Percentiles rank a stretch among this genome's conserved stretches.
Evolutionary conservation across 1,140 invertebrate genomes (phyloP).

Genomic region (Drosophila jambulina): DNA sequence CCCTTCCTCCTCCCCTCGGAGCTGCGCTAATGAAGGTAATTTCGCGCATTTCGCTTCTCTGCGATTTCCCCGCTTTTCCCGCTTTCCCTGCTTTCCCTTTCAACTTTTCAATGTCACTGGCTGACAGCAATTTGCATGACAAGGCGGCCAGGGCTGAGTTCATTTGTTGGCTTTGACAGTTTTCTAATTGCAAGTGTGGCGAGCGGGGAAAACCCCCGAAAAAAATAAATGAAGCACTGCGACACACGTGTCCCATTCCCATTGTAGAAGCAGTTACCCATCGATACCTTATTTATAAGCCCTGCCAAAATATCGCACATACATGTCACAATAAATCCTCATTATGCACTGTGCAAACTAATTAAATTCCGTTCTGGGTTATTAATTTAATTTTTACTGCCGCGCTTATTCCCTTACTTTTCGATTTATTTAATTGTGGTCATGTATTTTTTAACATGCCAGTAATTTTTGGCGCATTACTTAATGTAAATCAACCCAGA

Average conservation of each 20-base stretch:
- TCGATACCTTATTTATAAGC: constrained; percentile 9
- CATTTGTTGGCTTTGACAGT: constrained; percentile 69
- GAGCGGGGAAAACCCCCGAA: constrained; percentile 6
- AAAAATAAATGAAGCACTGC: constrained; percentile 13
- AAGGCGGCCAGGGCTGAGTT: constrained; percentile 42
- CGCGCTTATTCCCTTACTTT: constrained; percentile 5
- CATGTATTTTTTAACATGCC: constrained; percentile 62
- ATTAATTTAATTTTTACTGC: constrained; percentile 32
- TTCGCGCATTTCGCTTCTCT: constrained; percentile 30
- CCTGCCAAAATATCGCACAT: constrained; percentile 2
- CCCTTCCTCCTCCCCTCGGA: neutral
- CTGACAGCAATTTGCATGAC: constrained; percentile 51
- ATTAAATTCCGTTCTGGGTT: constrained; percentile 44
- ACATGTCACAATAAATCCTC: constrained; percentile 5
- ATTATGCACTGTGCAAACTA: constrained; percentile 27
- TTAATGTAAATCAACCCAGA: constrained; percentile 61
- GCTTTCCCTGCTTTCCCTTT: constrained; percentile 3
- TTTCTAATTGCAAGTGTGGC: constrained; percentile 66
- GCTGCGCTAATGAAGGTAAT: constrained; percentile 72
- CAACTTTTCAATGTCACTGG: constrained; percentile 71
- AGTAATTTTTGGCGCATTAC: constrained; percentile 61
- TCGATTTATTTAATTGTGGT: constrained; percentile 50
- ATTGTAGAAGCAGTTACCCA: neutral
- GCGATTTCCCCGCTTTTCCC: neutral
- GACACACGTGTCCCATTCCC: constrained; percentile 45